A percentile compares a stretch with the other conserved stretches of the same genome.
phyloP scores from a whole-genome alignment of 23 tunicate genomes.

The Clavelina lepadiformis region DNA sequence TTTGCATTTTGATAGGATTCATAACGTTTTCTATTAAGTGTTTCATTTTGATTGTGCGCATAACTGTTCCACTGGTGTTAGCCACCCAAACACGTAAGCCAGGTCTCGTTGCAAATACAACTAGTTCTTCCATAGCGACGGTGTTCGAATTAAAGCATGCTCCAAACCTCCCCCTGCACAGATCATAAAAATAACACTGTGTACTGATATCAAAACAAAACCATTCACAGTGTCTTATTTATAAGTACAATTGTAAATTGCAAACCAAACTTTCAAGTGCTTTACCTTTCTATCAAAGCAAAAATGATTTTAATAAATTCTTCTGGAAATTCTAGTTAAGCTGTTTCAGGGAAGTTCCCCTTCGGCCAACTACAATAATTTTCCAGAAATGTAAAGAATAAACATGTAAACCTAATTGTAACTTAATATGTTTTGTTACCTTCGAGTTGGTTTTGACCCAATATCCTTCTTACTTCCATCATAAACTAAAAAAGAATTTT shows the following conservation, averaged over 20 bases:
- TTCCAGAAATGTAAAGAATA: no score
- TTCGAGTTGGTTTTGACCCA: constrained; percentile 38
- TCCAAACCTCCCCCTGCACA: constrained; percentile 34
- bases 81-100: constrained; percentile 38
- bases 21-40: not conserved
- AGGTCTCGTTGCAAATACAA: constrained; percentile 34
- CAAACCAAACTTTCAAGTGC: no score
- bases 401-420: no score
- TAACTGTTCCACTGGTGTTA: constrained; percentile 25
- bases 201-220: no score
- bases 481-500: constrained; percentile 1
- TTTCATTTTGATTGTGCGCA: constrained; percentile 26
- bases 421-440: constrained; percentile 19
- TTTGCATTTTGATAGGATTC: constrained; percentile 1
- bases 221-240: no score
- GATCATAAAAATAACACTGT: no score
- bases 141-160: constrained; percentile 44
- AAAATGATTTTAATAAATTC: no score
- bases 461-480: not conserved
- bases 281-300: no score
- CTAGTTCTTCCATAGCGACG: constrained; percentile 6
- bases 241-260: no score
- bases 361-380: no score
- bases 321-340: no score
- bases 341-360: no score